Percentiles rank a stretch among this genome's conserved stretches.
Evolutionary conservation across 2,888 invertebrate genomes (phyloP).

Genomic region (Sinodicranocentrus sp.): DNA sequence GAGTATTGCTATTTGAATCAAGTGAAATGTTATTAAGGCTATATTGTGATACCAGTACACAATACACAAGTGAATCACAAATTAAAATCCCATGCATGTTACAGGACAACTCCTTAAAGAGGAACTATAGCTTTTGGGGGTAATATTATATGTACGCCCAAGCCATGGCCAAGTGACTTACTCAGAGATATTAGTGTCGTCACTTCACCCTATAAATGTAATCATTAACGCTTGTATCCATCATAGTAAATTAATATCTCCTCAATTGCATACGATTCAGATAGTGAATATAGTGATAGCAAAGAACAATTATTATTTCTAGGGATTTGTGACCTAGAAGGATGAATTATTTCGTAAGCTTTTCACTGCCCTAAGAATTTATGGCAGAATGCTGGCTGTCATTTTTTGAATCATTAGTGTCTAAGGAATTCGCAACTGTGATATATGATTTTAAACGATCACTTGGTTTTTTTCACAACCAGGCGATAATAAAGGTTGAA

Average conservation of each 20-base stretch:
- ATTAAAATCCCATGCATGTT: too few species aligned
- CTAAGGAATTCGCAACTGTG: not conserved
- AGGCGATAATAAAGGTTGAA: too few species aligned
- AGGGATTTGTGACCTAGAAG: constrained; percentile 15
- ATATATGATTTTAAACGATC: not conserved
- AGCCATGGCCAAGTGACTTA: constrained; percentile 32
- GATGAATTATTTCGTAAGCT: constrained; percentile 15
- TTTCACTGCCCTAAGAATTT: constrained; percentile 3
- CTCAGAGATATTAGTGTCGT: not conserved
- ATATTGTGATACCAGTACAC: too few species aligned
- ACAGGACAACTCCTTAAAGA: too few species aligned
- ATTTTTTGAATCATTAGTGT: constrained; percentile 17
- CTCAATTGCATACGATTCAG: too few species aligned
- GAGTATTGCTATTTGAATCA: too few species aligned
- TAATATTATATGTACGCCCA: not conserved
- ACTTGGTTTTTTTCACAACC: too few species aligned
- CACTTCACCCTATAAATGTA: not conserved
- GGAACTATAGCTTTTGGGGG: too few species aligned
- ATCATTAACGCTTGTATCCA: not conserved
- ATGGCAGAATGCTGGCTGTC: not conserved
- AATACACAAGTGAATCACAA: too few species aligned
- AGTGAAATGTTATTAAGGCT: too few species aligned
- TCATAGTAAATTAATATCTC: not conserved
- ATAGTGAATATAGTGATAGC: too few species aligned
- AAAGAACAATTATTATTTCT: not conserved